Base-by-base conservation (phyloP, 2,797 vertebrate genomes). In the Parauchenoglanis punctatus region DNA sequence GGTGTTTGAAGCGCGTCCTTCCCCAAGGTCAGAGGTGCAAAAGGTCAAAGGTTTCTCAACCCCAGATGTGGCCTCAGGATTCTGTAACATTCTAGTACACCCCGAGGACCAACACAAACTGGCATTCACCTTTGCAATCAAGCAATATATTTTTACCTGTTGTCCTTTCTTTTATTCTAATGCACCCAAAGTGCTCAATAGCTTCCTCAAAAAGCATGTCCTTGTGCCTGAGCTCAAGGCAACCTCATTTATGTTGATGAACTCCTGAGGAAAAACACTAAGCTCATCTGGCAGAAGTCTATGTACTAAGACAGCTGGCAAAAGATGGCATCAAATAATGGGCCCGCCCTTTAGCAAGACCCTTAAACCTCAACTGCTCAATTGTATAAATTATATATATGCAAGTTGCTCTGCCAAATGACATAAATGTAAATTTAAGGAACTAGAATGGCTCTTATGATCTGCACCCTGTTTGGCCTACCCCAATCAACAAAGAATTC, bases 191-290 rank as follows among this genome's bases (percentile, higher is more conserved):
- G 35, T 35, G 5, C 90, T 92, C 68, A 89, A 88, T 31, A 92
- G 89, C 11, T 90, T 92, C 52, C 20, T 90, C 1, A 76, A 89
- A 91, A 92, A 23, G 86, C 88, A 4, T 81, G 59, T 2, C 81
- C 67, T 1, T 85, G 89, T 12, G 84, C 87, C 1, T 6, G 4
- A 1, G 58, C 2, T 0, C 10, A 63, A 1, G 81, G 88, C 0
- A 90, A 61, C 3, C 52, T 90, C 0, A 78, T 87, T 0, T 90
- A 89, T 0, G 77, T 91, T 0, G 88, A 91, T 28, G 87, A 28
- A 4, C 35, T 28, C 13, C 65, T 67, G 0, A 15, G 7, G 13
- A 28, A 17, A 6, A 68, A 2, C 8, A 70, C 18, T 35, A 10
- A 35, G 35, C 35, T 35, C 65, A 63, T 0, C 3, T 68, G 65